Evolutionary conservation across 2,888 invertebrate species (phyloP).

Genomic region (Thymelicus acteon): DNA sequence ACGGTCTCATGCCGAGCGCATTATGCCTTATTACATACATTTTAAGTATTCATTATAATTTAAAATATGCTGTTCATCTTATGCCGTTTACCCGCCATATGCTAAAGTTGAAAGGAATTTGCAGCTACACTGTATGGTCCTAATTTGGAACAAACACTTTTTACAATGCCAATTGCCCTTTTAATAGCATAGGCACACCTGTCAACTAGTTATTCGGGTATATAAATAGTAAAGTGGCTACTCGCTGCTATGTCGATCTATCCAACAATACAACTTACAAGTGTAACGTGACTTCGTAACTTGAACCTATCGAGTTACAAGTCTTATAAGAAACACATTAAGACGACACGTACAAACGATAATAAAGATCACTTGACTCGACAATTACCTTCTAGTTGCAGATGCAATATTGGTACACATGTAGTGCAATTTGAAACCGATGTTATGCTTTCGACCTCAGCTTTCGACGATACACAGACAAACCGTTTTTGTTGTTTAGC

Average conservation of each 20-base stretch:
- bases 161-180: slow-evolving; percentile 29
- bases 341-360: slow-evolving; percentile 30
- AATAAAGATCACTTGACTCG: slow-evolving; percentile 29
- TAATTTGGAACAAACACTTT: slow-evolving; percentile 32
- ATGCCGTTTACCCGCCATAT: slow-evolving; percentile 17
- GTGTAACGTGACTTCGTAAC: slow-evolving; percentile 14
- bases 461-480: slow-evolving; percentile 23
- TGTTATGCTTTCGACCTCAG: background rate
- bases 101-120: slow-evolving; percentile 32
- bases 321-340: slow-evolving; percentile 25
- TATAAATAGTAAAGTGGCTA: slow-evolving; percentile 25
- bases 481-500: background rate
- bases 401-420: slow-evolving; percentile 21
- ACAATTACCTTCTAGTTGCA: slow-evolving; percentile 2
- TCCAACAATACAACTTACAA: slow-evolving; percentile 8
- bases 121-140: slow-evolving; percentile 26
- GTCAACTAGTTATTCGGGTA: slow-evolving; percentile 18
- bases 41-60: slow-evolving; percentile 29
- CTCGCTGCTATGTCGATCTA: slow-evolving; percentile 4
- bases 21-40: slow-evolving; percentile 31
- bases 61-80: slow-evolving; percentile 26
- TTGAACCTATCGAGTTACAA: slow-evolving; percentile 26
- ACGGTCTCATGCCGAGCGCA: slow-evolving; percentile 17
- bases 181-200: slow-evolving; percentile 27
- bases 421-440: background rate